phyloP scores from a whole-genome alignment of 2,113 vertebrate genomes.

The Odocoileus virginianus region DNA sequence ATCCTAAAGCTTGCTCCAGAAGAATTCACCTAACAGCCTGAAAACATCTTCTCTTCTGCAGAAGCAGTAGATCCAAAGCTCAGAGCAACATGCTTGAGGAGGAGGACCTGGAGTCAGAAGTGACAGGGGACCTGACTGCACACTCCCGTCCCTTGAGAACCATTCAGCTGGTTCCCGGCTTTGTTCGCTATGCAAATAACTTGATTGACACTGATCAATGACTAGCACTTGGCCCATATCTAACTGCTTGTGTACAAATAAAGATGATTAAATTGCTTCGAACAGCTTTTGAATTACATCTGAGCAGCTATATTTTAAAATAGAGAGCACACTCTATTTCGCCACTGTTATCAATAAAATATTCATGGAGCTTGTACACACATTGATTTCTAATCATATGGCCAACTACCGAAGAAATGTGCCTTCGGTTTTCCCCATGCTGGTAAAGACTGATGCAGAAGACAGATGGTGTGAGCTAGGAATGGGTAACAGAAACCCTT shows the following conservation, averaged over 20 bases:
- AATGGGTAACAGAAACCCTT: background rate
- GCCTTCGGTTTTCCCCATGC: background rate
- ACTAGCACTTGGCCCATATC: background rate
- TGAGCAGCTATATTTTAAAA: conserved; percentile 52
- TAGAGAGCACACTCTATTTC: background rate
- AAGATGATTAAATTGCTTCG: conserved; percentile 52
- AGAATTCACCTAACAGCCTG: background rate
- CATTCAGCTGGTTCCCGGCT: background rate
- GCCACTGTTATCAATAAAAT: conserved; percentile 43
- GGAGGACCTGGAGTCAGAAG: background rate
- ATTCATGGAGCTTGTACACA: background rate
- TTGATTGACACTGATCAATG: conserved; percentile 19
- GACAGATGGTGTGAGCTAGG: background rate
- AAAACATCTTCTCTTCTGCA: background rate
- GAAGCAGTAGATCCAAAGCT: background rate
- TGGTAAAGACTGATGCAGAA: background rate
- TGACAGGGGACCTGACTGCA: background rate
- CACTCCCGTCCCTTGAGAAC: background rate
- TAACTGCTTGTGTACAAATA: conserved; percentile 45
- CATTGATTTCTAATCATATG: conserved; percentile 6
- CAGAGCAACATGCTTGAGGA: background rate
- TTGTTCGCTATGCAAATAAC: conserved; percentile 40
- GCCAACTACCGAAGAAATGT: background rate
- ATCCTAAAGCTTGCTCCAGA: background rate
- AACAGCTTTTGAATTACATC: conserved; percentile 42